A percentile compares a stretch with the other conserved stretches of the same genome.
Conservation (phyloP, 2,113 vertebrate genomes). For the Nannobrachium achirus region DNA sequence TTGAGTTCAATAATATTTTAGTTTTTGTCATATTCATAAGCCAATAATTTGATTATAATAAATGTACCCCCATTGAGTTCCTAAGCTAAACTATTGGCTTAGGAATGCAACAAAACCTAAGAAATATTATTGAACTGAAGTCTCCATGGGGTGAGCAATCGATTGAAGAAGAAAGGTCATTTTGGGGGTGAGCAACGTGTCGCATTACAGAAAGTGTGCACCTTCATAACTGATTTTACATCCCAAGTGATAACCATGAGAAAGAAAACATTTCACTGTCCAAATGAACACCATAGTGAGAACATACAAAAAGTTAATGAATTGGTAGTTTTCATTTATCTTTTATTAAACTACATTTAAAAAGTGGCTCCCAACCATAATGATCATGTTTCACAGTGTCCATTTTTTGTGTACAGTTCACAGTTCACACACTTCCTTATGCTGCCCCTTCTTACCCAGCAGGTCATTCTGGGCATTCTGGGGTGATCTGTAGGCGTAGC, state of each 20-base stretch:
- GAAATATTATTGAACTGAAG: too few species aligned
- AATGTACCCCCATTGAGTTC: too few species aligned
- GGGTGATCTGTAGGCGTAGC: constrained; percentile 84
- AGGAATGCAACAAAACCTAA: too few species aligned
- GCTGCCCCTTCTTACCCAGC: neutral
- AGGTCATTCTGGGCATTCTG: constrained; percentile 85
- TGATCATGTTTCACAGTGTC: constrained; percentile 2
- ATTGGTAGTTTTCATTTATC: neutral
- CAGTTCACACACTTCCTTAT: neutral
- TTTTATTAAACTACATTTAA: neutral
- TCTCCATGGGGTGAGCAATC: too few species aligned
- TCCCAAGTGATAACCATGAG: neutral
- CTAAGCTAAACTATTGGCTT: too few species aligned
- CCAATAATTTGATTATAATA: too few species aligned
- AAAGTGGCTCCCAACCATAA: neutral
- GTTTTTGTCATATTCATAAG: too few species aligned
- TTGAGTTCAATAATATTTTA: too few species aligned
- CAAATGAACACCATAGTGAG: neutral
- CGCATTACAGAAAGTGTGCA: too few species aligned
- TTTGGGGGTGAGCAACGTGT: too few species aligned
- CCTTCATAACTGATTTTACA: neutral
- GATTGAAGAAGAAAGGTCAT: too few species aligned
- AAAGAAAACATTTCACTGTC: neutral
- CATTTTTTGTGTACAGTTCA: neutral
- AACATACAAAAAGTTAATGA: neutral